Evolutionary conservation across 2,888 invertebrate genomes (phyloP).

Genomic region (Frankliniella fusca): DNA sequence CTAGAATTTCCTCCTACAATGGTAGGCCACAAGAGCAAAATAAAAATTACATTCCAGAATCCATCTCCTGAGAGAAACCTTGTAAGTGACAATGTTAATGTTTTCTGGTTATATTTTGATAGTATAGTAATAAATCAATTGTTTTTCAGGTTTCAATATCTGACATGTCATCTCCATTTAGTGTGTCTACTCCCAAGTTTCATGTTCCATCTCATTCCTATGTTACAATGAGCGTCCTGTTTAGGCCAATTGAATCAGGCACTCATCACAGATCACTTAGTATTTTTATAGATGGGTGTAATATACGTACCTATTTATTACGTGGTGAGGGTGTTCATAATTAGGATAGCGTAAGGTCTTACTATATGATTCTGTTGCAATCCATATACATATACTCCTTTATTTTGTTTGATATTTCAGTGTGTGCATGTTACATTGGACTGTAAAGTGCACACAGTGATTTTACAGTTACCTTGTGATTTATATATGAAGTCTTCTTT

Average conservation of each 20-base stretch:
- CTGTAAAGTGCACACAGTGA: no score
- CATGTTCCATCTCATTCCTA: background rate
- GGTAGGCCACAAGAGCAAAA: background rate
- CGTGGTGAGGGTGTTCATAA: background rate
- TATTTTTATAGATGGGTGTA: background rate
- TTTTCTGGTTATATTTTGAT: background rate
- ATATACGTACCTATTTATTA: background rate
- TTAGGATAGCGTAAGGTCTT: background rate
- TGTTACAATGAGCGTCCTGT: background rate
- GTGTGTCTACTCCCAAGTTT: slow-evolving; percentile 1
- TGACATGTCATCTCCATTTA: slow-evolving; percentile 2
- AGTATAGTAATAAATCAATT: background rate
- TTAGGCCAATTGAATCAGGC: background rate
- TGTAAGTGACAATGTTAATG: background rate
- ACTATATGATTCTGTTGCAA: background rate
- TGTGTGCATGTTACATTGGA: background rate
- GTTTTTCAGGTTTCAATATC: background rate
- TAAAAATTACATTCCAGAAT: background rate
- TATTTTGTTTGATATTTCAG: background rate
- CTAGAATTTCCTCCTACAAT: background rate
- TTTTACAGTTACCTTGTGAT: background rate
- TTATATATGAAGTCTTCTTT: background rate
- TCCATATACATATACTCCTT: background rate
- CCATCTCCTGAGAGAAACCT: background rate
- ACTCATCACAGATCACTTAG: background rate